These are phyloP conservation scores for Menura novaehollandiae DNA, from an alignment of 2,113 vertebrate genomes.

Conservation along the genomic window DNA sequence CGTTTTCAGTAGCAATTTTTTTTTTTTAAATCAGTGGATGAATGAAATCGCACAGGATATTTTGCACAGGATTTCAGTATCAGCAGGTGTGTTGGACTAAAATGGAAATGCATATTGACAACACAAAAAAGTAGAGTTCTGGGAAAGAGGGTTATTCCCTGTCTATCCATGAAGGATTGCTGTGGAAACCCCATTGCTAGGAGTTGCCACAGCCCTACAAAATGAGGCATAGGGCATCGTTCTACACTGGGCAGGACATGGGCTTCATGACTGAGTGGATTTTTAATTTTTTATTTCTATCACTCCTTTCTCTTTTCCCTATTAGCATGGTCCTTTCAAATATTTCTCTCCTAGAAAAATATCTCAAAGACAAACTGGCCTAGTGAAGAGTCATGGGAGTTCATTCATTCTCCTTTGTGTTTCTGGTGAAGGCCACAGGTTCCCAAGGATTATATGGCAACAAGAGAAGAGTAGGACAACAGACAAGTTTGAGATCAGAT, in stretches of 20 bases:
- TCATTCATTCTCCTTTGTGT: background rate
- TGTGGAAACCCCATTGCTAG: background rate
- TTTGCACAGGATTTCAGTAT: background rate
- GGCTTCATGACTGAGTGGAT: background rate
- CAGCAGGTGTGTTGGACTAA: background rate
- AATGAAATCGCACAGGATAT: background rate
- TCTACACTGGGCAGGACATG: background rate
- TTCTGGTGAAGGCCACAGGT: conserved; percentile 9
- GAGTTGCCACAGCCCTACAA: background rate
- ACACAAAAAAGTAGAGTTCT: background rate
- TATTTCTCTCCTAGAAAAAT: background rate
- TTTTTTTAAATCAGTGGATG: background rate
- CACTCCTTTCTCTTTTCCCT: background rate
- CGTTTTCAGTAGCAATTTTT: background rate
- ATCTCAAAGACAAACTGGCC: background rate
- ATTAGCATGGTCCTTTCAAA: background rate
- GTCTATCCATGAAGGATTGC: background rate
- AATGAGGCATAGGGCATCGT: background rate
- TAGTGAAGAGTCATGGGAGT: background rate
- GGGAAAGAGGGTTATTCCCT: background rate
- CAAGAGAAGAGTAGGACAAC: conserved; percentile 12
- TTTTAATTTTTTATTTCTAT: background rate
- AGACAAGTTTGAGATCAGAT: conserved; percentile 44
- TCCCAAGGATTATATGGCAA: background rate
- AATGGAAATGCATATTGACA: background rate